Base-by-base conservation (phyloP, 2,797 vertebrate genomes). In the Novumbra hubbsi region DNA sequence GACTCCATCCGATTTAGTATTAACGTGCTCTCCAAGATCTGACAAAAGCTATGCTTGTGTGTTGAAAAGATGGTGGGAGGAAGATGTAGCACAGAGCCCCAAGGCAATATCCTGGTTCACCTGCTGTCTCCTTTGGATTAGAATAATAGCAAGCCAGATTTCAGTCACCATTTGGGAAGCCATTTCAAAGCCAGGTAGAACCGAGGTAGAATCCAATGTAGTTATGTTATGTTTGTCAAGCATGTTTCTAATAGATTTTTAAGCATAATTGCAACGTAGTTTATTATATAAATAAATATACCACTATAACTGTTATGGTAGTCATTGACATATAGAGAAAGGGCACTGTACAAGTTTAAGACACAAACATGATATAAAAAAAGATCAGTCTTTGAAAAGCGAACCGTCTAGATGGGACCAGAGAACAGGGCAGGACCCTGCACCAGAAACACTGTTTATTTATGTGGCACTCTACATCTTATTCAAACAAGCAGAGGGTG, bases 401-500 rank as follows among this genome's bases (percentile, higher is more conserved):
- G 49, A 73, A 68, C 48, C 19, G 34, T 76, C 68, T 63, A 55
- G 49, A 71, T 71, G 62, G 74, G 75, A 74, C 19, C 78, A 24
- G 41, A 60, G 41, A 50, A 64, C 27, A 62, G 67, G 64, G 21
- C 60, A 62, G 27, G 27, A 63, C 70, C 21, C 48, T 27, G 34
- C 72, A 64, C 70, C 50, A 32, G 27, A 49, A 52, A 66, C 70
- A 72, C 64, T 68, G 75, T 78, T 81, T 80, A 75, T 73, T 80
- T 82, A 81, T 72, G 70, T 65, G 17, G 60, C 62, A 68, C 60
- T 55, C 21, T 66, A 71, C 45, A 77, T 84, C 80, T 81, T 79
- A 75, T 76, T 64, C 74, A 84, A 81, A 81, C 77, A 82, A 73
- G 70, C 41, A 77, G 73, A 73, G 76, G 68, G 68, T 71, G 68